Conservation (phyloP, 2,113 vertebrate genomes). For the Macroglossus sobrinus region DNA sequence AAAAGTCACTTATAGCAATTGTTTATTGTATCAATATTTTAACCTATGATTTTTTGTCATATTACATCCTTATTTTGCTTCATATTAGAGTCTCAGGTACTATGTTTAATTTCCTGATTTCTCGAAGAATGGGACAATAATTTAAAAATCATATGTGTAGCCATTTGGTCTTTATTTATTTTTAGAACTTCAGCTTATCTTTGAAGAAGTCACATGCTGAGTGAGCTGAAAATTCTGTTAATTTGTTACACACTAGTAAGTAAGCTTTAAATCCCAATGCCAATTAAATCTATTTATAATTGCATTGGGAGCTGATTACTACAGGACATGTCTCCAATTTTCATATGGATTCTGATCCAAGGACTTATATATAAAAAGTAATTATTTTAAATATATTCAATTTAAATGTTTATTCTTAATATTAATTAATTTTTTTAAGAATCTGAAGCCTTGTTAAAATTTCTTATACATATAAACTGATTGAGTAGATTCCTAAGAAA, state of each 20-base stretch:
- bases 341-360: slow-evolving; percentile 69
- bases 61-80: slow-evolving; percentile 21
- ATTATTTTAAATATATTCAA: slow-evolving; percentile 30
- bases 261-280: slow-evolving; percentile 76
- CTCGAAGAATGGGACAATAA: slow-evolving; percentile 49
- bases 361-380: background rate
- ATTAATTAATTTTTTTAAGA: background rate
- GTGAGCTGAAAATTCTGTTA: slow-evolving; percentile 79
- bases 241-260: slow-evolving; percentile 80
- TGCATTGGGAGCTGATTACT: slow-evolving; percentile 80
- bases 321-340: slow-evolving; percentile 75
- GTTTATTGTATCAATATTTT: slow-evolving; percentile 20
- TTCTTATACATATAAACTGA: background rate
- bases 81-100: slow-evolving; percentile 1
- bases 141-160: slow-evolving; percentile 74
- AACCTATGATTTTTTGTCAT: slow-evolving; percentile 18
- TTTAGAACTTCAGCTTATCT: slow-evolving; percentile 73
- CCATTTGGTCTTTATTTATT: slow-evolving; percentile 63
- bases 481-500: background rate
- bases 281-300: slow-evolving; percentile 82
- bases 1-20: background rate
- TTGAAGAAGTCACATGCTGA: slow-evolving; percentile 68
- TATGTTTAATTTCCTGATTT: slow-evolving; percentile 46
- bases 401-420: slow-evolving; percentile 11
- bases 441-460: slow-evolving; percentile 2